Base-by-base conservation (phyloP, 2,888 invertebrate genomes). In the Eupithecia exiguata region DNA sequence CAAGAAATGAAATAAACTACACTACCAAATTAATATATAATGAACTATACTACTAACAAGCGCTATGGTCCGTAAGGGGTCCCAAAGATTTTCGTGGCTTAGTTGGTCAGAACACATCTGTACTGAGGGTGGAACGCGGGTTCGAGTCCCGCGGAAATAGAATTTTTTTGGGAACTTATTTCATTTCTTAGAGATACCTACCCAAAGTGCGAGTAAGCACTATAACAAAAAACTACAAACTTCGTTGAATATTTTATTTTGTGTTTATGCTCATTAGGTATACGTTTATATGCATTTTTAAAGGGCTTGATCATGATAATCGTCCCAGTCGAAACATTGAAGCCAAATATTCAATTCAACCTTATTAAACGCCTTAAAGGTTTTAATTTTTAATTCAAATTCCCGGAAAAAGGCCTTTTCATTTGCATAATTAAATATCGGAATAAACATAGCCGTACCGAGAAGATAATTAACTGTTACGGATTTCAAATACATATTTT, bases 401-500 rank as follows among this genome's bases (percentile, higher is more conserved):
- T 81, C 74, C 79, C 78, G 79, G 79, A 82, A 87, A 89, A 90
- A 89, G 86, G 86, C 81, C 88, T 84, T 75, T 82, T 83, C 83
- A 88, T 91, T 91, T 91, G 86, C 88, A 89, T 91, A 90, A 91
- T 91, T 89, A 90, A 92, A 90, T 90, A 91, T 91, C 84, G 85
- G 84, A 87, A 89, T 89, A 86, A 88, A 88, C 86, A 86, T 83
- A 74, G 78, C 82, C 85, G 84, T 87, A 84, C 84, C 79, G 77
- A 84, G 78, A 84, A 87, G 87, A 87, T 91, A 90, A 91, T 90
- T 87, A 89, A 90, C 80, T 86, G 88, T 85, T 84, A 87, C 84
- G 84, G 83, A 86, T 80, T 84, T 78, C 75, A 65, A 75, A 83
- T 79, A 79, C 84, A 82, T 84, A 81, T 83, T 83, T 84, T 84